Percentiles rank a stretch among this genome's conserved stretches.
Evolutionary conservation across 2,113 vertebrate genomes (phyloP).

Genomic region (Proterorhinus semilunaris): DNA sequence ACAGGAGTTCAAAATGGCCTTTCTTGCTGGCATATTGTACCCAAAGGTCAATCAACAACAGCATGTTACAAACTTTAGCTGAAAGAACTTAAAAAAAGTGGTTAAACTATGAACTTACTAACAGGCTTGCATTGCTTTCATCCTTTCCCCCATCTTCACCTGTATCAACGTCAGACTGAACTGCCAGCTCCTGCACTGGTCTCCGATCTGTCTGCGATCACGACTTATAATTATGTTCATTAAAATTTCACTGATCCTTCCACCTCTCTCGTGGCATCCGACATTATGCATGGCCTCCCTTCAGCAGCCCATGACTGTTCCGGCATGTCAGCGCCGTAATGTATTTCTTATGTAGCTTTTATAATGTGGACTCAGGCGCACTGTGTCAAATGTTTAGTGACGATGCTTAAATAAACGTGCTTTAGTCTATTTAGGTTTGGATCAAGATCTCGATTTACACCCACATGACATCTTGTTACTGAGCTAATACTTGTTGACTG

Average conservation of each 20-base stretch:
- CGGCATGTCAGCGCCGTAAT: constrained; percentile 25
- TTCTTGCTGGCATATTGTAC: too few relatives aligned
- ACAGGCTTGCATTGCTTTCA: not conserved
- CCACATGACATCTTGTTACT: too few relatives aligned
- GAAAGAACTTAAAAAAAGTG: too few relatives aligned
- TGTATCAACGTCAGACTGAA: constrained; percentile 22
- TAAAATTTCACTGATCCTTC: constrained; percentile 56
- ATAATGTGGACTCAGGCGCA: constrained; percentile 5
- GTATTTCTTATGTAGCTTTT: constrained; percentile 35
- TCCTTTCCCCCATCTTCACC: constrained; percentile 21
- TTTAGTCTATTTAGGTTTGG: not conserved
- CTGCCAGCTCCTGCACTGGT: not conserved
- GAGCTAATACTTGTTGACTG: too few relatives aligned
- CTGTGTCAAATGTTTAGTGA: not conserved
- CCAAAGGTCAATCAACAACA: too few relatives aligned
- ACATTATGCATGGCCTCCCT: constrained; percentile 40
- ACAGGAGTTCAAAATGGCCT: too few relatives aligned
- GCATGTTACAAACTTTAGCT: too few relatives aligned
- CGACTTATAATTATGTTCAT: constrained; percentile 61
- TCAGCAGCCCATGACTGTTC: constrained; percentile 1
- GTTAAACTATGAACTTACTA: too few relatives aligned
- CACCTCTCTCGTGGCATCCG: constrained; percentile 34
- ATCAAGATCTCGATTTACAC: too few relatives aligned
- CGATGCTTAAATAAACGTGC: not conserved
- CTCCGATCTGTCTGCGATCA: constrained; percentile 43